A percentile compares a stretch with the other conserved stretches of the same genome.
phyloP scores from a whole-genome alignment of 2,113 vertebrate species.

The Dissostichus mawsoni region DNA sequence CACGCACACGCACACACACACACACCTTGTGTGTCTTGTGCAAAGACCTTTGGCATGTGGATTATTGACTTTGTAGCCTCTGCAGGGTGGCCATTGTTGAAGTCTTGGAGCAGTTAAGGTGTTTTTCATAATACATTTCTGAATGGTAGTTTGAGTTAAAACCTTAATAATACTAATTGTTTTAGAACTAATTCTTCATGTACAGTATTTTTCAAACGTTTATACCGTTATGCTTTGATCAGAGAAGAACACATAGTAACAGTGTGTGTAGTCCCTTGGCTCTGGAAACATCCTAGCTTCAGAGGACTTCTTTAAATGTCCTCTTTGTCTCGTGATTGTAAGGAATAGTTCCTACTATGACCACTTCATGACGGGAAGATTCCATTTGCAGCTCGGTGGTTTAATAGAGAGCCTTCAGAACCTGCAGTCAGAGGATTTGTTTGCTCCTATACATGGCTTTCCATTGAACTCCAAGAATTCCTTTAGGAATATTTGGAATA shows the following conservation, averaged over 20 bases:
- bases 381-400: neutral
- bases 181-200: neutral
- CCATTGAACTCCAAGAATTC: neutral
- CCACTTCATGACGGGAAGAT: neutral
- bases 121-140: neutral
- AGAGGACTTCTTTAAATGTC: neutral
- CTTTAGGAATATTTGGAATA: neutral
- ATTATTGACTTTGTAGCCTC: conserved; percentile 64
- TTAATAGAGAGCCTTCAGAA: neutral
- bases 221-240: too few species aligned
- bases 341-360: neutral
- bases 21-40: conserved; percentile 38
- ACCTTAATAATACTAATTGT: neutral
- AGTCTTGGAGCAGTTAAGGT: conserved; percentile 16
- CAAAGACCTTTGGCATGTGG: conserved; percentile 62
- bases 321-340: neutral
- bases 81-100: conserved; percentile 55
- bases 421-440: neutral
- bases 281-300: neutral
- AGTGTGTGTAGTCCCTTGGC: neutral
- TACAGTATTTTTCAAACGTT: too few species aligned
- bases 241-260: too few species aligned
- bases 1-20: conserved; percentile 13
- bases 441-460: neutral
- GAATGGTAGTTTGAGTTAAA: neutral